phyloP scores from a whole-genome alignment of 2,888 invertebrate species.

The Philereme transversata region DNA sequence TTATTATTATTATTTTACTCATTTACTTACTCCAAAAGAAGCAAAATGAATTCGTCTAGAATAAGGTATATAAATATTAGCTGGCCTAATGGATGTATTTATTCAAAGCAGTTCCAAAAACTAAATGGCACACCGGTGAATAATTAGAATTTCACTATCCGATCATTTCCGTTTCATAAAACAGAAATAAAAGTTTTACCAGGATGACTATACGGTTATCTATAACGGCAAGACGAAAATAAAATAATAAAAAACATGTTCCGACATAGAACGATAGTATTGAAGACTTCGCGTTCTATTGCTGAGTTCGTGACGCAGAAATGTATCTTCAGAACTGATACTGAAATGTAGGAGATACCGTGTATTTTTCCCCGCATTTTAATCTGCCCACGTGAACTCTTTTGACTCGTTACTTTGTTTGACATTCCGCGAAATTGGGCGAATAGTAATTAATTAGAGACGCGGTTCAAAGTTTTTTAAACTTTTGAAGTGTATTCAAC shows the following conservation, averaged over 20 bases:
- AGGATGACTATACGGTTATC: conserved; percentile 3
- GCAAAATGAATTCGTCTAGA: too few relatives aligned
- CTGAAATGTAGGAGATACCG: conserved; percentile 22
- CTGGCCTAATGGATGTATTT: background rate
- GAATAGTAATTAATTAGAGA: conserved; percentile 66
- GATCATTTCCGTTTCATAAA: conserved; percentile 59
- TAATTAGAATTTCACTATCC: conserved; percentile 46
- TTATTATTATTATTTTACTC: too few relatives aligned
- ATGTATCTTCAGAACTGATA: conserved; percentile 22
- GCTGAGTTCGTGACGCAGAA: conserved; percentile 21
- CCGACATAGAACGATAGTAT: conserved; percentile 4
- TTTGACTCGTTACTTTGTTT: conserved; percentile 62
- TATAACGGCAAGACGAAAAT: background rate
- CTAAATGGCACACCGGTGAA: conserved; percentile 1
- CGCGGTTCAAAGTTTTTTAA: conserved; percentile 36
- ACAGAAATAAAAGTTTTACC: conserved; percentile 52
- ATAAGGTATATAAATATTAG: background rate
- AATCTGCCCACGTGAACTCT: conserved; percentile 51
- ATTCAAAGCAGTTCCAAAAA: conserved; percentile 1
- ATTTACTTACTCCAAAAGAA: too few relatives aligned
- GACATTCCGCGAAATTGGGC: conserved; percentile 70
- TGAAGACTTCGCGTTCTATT: conserved; percentile 9
- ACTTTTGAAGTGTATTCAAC: conserved; percentile 9
- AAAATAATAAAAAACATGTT: conserved; percentile 8
- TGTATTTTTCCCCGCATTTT: conserved; percentile 21